Evolutionary conservation across 2,113 vertebrate species (phyloP), one percentile per base, ranked within the genome.

Genomic region (Gobiocypris rarus): DNA sequence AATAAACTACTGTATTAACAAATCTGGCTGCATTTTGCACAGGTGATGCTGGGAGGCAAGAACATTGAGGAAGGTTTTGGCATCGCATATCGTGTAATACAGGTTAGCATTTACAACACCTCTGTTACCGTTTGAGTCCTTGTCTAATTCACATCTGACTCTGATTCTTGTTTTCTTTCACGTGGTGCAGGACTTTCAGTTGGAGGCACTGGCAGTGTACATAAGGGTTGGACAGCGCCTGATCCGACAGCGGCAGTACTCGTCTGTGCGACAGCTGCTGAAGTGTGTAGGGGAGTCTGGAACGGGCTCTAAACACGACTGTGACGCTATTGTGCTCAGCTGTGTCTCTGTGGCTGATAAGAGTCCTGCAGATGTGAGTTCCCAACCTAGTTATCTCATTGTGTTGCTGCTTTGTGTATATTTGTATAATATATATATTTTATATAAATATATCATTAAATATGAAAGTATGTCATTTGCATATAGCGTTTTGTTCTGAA

Each of bases 11-110:
- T 2, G 52, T 34, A 75, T 19, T 22, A 38, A 14, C 5, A 38
- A 14, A 24, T 69, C 17, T 45, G 22, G n/a, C 69, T 43, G n/a
- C 24, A 28, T 4, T 28, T 26, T 69, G 26, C 5, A 22, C 79
- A 99, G 98, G 97, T 98, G 89, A 97, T 99, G 94, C 91, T 99
- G n/a, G 97, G 97, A 89, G 98, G 98, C 22, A 99, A 97, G 92
- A 99, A 98, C 89, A 95, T 99, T 45, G 98, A 99, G 83, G 98
- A 99, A 82, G 98, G 98, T 0, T 99, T 99, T 88, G 98, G 98
- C 76, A 97, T 99, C 77, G 97, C 98, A 22, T 99, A 98, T 92
- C 94, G 98, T 91, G 96, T 99, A 82, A 95, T 99, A 83, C 98
- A 99, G 96, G 98, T 98, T 93, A 86, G 91, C 10, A 0, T 38